Percentiles rank a stretch among this genome's conserved stretches.
Evolutionary conservation across 2,797 vertebrate genomes (phyloP).

Genomic region (Lithobates sylvaticus): DNA sequence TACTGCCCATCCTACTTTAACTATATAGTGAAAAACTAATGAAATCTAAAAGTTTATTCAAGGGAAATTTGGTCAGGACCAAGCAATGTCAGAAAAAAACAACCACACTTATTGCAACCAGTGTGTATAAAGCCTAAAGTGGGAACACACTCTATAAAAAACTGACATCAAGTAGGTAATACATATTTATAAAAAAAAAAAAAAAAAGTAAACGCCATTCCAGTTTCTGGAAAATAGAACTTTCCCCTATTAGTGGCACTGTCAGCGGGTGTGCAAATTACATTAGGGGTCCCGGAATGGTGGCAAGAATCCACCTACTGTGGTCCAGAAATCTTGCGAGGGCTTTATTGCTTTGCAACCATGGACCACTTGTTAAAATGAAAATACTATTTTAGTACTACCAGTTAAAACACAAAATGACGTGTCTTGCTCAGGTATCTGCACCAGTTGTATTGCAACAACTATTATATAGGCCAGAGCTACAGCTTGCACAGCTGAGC

Average conservation of each 20-base stretch:
- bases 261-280: constrained; percentile 38
- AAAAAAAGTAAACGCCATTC: background rate
- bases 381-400: constrained; percentile 44
- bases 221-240: background rate
- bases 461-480: background rate
- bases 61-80: background rate
- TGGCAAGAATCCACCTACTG: constrained; percentile 3
- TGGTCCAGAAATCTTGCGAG: constrained; percentile 4
- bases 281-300: background rate
- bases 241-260: constrained; percentile 31
- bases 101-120: background rate
- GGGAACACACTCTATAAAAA: background rate
- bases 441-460: background rate
- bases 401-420: constrained; percentile 17
- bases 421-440: background rate
- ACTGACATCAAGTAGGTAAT: background rate
- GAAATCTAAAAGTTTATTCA: background rate
- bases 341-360: constrained; percentile 45
- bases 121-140: background rate
- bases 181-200: background rate
- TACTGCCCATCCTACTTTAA: too few species aligned
- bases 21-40: too few species aligned
- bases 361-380: background rate
- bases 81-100: background rate
- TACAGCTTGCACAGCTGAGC: background rate